These are phyloP conservation scores for Cynodonichthys magdalenae DNA, from an alignment of 2,797 vertebrate species.

Conservation along the genomic window DNA sequence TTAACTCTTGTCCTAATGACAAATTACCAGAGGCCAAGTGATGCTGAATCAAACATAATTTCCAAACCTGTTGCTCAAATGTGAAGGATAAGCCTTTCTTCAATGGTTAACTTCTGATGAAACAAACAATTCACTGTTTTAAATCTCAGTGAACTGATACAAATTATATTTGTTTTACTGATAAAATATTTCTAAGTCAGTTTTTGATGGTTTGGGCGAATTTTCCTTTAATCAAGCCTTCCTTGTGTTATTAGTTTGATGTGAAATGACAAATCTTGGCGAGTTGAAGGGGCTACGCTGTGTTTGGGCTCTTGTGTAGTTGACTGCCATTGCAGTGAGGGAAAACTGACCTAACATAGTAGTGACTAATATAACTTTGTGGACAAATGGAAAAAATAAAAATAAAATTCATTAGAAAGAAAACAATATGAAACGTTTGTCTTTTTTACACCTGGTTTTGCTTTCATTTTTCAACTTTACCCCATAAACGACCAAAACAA, in stretches of 20 bases:
- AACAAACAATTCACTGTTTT: too few relatives aligned
- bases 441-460: constrained; percentile 15
- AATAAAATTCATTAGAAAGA: constrained; percentile 82
- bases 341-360: constrained; percentile 87
- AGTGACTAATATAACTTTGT: constrained; percentile 89
- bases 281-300: constrained; percentile 65
- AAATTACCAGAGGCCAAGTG: constrained; percentile 40
- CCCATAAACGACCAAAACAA: background rate
- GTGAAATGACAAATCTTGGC: constrained; percentile 33
- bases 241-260: background rate
- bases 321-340: constrained; percentile 86
- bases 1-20: constrained; percentile 15
- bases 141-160: background rate
- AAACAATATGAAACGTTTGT: constrained; percentile 73
- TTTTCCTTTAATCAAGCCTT: too few relatives aligned
- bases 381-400: constrained; percentile 77
- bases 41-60: constrained; percentile 14
- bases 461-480: background rate
- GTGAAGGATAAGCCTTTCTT: constrained; percentile 7
- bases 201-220: too few relatives aligned
- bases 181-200: background rate
- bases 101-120: too few relatives aligned
- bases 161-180: background rate
- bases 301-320: constrained; percentile 85
- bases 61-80: constrained; percentile 19